phyloP scores from a whole-genome alignment of 1,140 invertebrate genomes.

The Cydia amplana region DNA sequence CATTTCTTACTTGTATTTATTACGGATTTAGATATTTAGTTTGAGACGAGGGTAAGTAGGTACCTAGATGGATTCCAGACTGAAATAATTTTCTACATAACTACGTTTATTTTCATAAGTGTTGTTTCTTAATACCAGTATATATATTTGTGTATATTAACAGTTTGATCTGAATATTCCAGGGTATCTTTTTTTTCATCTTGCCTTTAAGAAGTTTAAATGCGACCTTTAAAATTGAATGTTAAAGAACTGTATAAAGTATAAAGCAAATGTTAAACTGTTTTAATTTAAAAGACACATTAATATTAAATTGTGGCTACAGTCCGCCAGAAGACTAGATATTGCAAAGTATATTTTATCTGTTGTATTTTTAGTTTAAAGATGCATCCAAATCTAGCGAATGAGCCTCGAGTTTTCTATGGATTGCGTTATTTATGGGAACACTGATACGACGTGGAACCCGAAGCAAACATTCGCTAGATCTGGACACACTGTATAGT shows the following conservation, averaged over 20 bases:
- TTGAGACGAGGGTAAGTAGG: not conserved
- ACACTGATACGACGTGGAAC: too few species aligned
- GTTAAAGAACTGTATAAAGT: not conserved
- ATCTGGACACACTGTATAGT: too few species aligned
- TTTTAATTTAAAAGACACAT: not conserved
- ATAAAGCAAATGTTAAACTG: too few species aligned
- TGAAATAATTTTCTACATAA: conserved; percentile 19
- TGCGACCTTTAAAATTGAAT: not conserved
- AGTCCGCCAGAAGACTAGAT: too few species aligned
- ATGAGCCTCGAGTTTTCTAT: too few species aligned
- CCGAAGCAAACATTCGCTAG: too few species aligned
- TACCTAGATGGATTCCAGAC: conserved; percentile 25
- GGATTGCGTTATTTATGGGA: too few species aligned
- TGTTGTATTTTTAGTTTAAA: too few species aligned
- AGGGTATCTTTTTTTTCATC: not conserved
- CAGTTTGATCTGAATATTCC: not conserved
- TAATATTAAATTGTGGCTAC: too few species aligned
- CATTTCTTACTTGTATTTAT: conserved; percentile 52
- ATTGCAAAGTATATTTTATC: too few species aligned
- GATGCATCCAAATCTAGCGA: too few species aligned
- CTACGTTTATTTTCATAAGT: conserved; percentile 3
- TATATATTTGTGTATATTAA: not conserved
- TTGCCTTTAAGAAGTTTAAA: not conserved
- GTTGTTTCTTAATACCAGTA: not conserved
- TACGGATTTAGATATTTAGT: conserved; percentile 31